Conservation (phyloP, 2,888 invertebrate genomes). For the Mystacides longicornis region DNA sequence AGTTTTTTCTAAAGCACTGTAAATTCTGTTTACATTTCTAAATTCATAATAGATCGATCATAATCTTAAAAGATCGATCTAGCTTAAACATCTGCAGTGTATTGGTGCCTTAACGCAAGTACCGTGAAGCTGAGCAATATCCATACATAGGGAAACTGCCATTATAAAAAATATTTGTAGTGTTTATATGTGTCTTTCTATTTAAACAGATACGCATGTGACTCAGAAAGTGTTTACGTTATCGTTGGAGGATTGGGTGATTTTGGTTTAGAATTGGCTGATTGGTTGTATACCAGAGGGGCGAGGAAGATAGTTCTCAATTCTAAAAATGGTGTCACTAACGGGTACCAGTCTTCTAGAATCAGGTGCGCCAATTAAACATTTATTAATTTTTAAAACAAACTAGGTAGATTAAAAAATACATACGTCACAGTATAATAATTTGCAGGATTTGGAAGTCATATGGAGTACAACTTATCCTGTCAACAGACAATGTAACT, state of each 20-base stretch:
- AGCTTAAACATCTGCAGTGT: no score
- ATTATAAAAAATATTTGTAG: no score
- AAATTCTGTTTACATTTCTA: no score
- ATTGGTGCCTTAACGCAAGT: no score
- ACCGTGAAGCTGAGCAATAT: no score
- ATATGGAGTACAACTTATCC: slow-evolving; percentile 59
- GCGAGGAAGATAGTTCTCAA: slow-evolving; percentile 71
- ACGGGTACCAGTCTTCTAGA: slow-evolving; percentile 74
- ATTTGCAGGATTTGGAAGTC: slow-evolving; percentile 50
- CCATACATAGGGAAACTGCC: no score
- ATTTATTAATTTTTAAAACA: neutral
- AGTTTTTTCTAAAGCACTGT: no score
- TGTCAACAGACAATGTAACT: slow-evolving; percentile 67
- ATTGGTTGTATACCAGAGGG: slow-evolving; percentile 80
- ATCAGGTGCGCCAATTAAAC: slow-evolving; percentile 44
- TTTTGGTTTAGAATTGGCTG: slow-evolving; percentile 81
- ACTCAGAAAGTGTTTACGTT: slow-evolving; percentile 47
- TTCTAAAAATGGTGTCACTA: slow-evolving; percentile 70
- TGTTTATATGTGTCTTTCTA: neutral
- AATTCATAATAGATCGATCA: no score
- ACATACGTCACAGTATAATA: no score
- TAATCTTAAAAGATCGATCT: no score
- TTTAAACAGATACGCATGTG: slow-evolving; percentile 44
- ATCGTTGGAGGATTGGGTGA: slow-evolving; percentile 82
- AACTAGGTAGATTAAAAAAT: neutral